Percentiles rank a stretch among this genome's conserved stretches.
Conservation (phyloP, 1,140 invertebrate species). For the Coenobita brevimanus region DNA sequence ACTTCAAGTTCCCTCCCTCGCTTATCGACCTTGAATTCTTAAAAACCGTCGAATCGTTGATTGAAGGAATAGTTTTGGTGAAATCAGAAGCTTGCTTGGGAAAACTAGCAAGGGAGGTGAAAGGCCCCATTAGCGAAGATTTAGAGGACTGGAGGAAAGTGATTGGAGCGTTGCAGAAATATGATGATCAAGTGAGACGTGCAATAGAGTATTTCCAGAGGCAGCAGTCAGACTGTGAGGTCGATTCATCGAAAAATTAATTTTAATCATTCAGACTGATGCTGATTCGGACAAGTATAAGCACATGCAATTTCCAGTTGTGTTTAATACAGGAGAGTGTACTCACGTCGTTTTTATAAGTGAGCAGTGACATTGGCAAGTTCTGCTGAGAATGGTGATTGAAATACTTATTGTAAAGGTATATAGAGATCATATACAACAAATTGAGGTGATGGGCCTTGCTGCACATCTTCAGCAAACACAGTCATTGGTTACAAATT, state of each 20-base stretch:
- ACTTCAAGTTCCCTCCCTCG: constrained; percentile 21
- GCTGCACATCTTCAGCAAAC: too few species aligned
- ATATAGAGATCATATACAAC: too few species aligned
- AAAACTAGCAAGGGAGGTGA: constrained; percentile 35
- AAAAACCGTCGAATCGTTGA: constrained; percentile 24
- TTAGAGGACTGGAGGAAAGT: constrained; percentile 30
- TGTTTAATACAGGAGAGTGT: not conserved
- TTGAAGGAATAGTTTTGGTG: constrained; percentile 40
- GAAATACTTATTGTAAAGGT: too few species aligned
- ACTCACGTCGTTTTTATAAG: constrained; percentile 28
- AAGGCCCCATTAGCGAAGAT: constrained; percentile 23
- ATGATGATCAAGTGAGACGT: constrained; percentile 52
- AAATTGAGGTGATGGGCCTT: too few species aligned
- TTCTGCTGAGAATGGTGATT: too few species aligned
- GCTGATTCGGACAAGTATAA: too few species aligned
- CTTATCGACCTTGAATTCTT: constrained; percentile 20
- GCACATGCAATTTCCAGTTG: too few species aligned
- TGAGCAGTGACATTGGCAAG: too few species aligned
- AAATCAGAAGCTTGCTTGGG: constrained; percentile 18
- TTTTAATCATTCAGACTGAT: too few species aligned
- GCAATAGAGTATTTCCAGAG: constrained; percentile 34
- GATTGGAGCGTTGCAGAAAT: constrained; percentile 35
- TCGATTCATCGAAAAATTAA: too few species aligned
- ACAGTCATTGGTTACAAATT: too few species aligned
- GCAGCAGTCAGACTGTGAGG: constrained; percentile 4